Evolutionary conservation across 2,113 vertebrate genomes (phyloP).

Genomic region (Ictidomys tridecemlineatus): DNA sequence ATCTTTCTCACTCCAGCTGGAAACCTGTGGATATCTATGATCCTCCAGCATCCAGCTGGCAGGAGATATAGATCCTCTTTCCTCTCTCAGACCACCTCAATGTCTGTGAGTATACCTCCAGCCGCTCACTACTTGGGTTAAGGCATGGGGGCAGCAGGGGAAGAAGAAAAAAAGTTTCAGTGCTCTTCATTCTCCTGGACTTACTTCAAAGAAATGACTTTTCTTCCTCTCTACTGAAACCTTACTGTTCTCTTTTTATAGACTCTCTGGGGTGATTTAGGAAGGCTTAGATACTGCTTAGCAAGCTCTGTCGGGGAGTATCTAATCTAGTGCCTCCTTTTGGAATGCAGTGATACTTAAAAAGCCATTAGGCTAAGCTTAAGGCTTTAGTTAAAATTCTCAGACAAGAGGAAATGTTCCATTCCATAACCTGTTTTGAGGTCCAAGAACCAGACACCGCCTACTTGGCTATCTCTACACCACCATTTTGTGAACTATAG

Average conservation of each 20-base stretch:
- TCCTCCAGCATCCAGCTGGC: not conserved
- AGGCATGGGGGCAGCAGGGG: fast-evolving
- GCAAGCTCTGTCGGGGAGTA: not conserved
- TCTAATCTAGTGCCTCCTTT: conserved; percentile 65
- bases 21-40: not conserved
- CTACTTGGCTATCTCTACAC: not conserved
- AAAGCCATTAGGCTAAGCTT: conserved; percentile 60
- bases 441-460: not conserved
- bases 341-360: conserved; percentile 63
- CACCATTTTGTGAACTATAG: not conserved
- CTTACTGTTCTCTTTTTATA: conserved; percentile 68
- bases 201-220: conserved; percentile 49
- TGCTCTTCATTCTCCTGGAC: not conserved
- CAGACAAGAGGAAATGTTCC: conserved; percentile 62
- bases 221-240: conserved; percentile 7
- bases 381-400: conserved; percentile 67
- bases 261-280: conserved; percentile 52
- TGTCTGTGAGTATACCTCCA: not conserved
- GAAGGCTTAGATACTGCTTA: conserved; percentile 61
- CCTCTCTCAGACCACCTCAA: not conserved
- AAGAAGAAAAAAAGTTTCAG: not conserved
- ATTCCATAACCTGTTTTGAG: conserved; percentile 39
- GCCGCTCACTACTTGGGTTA: not conserved
- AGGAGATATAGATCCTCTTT: not conserved
- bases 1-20: not conserved